These are phyloP conservation scores for Zhuqinia jingwanae DNA, from an alignment of 2,888 invertebrate species.

Conservation along the genomic window DNA sequence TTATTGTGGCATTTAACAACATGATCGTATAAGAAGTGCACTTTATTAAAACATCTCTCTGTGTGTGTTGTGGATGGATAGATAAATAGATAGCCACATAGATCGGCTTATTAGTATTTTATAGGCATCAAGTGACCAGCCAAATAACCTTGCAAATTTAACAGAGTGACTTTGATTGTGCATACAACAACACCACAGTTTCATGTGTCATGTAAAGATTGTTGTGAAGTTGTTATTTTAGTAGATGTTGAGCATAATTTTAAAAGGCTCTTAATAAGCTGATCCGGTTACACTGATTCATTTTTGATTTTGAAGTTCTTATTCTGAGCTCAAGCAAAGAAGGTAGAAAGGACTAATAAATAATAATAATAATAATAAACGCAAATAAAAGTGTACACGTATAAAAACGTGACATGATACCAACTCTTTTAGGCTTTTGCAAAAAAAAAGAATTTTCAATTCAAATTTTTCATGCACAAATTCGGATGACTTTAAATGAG, in stretches of 20 bases:
- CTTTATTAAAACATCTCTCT: conserved; percentile 20
- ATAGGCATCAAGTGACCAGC: neutral
- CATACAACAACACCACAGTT: neutral
- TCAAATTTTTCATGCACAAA: too few relatives aligned
- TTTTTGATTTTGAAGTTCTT: neutral
- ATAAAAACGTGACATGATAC: neutral
- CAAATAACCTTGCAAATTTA: neutral
- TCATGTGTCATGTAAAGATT: too few relatives aligned
- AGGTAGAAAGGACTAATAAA: too few relatives aligned
- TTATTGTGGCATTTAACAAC: too few relatives aligned
- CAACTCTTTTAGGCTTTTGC: too few relatives aligned
- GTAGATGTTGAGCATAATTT: neutral
- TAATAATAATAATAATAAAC: neutral
- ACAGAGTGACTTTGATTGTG: neutral
- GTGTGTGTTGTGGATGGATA: too few relatives aligned
- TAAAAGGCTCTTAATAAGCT: conserved; percentile 24
- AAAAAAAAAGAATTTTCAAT: too few relatives aligned
- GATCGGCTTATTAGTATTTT: too few relatives aligned
- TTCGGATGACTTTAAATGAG: too few relatives aligned
- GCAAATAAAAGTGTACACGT: neutral
- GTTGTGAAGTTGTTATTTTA: too few relatives aligned
- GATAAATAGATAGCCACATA: too few relatives aligned
- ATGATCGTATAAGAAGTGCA: neutral
- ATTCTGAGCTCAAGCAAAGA: neutral
- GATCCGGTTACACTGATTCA: neutral